These are phyloP conservation scores for Tillus elongatus DNA, from an alignment of 2,888 invertebrate species.

Conservation along the genomic window DNA sequence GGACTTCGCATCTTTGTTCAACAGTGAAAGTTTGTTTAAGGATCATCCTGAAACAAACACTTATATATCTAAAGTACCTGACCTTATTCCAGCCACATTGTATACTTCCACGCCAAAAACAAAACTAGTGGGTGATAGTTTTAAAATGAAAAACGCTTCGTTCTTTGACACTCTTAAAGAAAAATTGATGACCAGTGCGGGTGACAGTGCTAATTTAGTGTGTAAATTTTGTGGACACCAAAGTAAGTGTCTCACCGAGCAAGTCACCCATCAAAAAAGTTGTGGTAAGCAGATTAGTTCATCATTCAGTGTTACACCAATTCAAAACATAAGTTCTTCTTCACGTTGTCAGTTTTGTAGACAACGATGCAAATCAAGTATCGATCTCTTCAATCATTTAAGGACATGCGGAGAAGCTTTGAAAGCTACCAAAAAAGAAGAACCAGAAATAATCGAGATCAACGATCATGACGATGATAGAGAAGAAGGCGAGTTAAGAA, in stretches of 20 bases:
- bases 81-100: conserved; percentile 31
- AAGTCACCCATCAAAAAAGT: conserved; percentile 66
- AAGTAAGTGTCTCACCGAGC: conserved; percentile 73
- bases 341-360: conserved; percentile 80
- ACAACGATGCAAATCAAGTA: conserved; percentile 76
- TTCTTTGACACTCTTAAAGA: conserved; percentile 78
- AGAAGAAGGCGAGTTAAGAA: conserved; percentile 24
- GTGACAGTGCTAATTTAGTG: conserved; percentile 55
- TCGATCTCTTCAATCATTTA: conserved; percentile 67
- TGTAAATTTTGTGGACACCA: conserved; percentile 66
- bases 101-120: conserved; percentile 20
- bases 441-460: conserved; percentile 13
- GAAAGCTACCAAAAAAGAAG: conserved; percentile 26
- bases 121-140: conserved; percentile 25
- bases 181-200: conserved; percentile 56
- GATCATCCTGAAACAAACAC: conserved; percentile 16
- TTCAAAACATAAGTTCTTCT: conserved; percentile 52
- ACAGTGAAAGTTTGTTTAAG: conserved; percentile 37
- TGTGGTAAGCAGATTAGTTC: conserved; percentile 46
- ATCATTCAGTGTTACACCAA: conserved; percentile 28
- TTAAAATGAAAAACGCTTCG: conserved; percentile 61
- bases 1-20: conserved; percentile 48
- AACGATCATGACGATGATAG: conserved; percentile 26
- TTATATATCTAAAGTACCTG: conserved; percentile 29
- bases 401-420: conserved; percentile 57